Evolutionary conservation across 2,888 invertebrate genomes (phyloP).

Genomic region (Temnothorax ravouxi): DNA sequence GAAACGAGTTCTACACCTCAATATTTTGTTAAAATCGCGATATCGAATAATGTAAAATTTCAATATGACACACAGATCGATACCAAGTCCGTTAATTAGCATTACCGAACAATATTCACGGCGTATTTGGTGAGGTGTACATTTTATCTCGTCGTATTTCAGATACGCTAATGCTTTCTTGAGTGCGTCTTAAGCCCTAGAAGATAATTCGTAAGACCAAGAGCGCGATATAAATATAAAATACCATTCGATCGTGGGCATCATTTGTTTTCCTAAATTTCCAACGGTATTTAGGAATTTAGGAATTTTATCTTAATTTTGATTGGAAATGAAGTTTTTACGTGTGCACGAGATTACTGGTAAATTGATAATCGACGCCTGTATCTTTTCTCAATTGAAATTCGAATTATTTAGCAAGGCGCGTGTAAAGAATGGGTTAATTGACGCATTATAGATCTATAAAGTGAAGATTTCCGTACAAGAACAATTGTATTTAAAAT

Average conservation of each 20-base stretch:
- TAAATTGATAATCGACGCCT: neutral
- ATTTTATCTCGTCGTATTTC: neutral
- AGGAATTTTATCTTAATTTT: neutral
- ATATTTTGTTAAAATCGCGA: constrained; percentile 22
- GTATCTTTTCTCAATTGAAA: neutral
- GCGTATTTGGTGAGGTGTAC: neutral
- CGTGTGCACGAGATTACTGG: neutral
- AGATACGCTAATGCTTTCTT: neutral
- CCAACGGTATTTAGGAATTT: neutral
- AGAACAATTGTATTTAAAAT: neutral
- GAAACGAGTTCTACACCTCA: constrained; percentile 2
- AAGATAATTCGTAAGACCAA: neutral
- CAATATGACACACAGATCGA: neutral
- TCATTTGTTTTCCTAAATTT: neutral
- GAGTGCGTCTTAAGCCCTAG: neutral
- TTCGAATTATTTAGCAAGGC: neutral
- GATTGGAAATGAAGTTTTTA: constrained; percentile 19
- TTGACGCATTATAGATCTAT: neutral
- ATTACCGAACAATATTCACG: neutral
- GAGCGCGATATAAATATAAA: neutral
- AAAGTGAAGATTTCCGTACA: neutral
- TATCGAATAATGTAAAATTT: neutral
- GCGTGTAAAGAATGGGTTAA: neutral
- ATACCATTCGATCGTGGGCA: neutral
- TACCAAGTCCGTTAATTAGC: constrained; percentile 10